Evolutionary conservation across 2,888 invertebrate genomes (phyloP).

Genomic region (Anticlea derivata): DNA sequence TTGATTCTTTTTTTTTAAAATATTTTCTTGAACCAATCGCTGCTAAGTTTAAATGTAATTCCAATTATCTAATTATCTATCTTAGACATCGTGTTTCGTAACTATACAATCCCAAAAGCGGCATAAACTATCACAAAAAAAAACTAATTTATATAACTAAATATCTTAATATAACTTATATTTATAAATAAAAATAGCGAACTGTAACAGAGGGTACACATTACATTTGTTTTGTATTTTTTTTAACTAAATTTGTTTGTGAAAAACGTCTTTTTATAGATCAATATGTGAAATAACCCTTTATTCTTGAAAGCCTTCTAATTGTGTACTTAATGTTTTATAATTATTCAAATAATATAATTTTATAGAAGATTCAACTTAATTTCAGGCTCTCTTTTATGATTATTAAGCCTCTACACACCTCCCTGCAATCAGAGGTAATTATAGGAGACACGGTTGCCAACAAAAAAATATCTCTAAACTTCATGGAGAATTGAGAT

Average conservation of each 20-base stretch:
- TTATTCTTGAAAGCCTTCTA: slow-evolving; percentile 27
- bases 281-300: slow-evolving; percentile 36
- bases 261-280: slow-evolving; percentile 33
- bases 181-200: slow-evolving; percentile 4
- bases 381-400: slow-evolving; percentile 38
- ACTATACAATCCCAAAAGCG: no score
- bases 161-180: slow-evolving; percentile 9
- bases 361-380: slow-evolving; percentile 24
- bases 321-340: slow-evolving; percentile 42
- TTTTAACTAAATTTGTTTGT: slow-evolving; percentile 42
- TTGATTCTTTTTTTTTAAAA: not conserved
- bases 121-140: no score
- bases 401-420: no score
- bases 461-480: no score
- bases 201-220: slow-evolving; percentile 29
- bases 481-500: no score
- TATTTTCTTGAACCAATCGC: not conserved
- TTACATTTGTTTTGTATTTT: slow-evolving; percentile 38
- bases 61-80: slow-evolving; percentile 8
- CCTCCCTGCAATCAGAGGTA: no score
- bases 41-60: slow-evolving; percentile 9
- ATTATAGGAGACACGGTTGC: no score
- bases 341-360: slow-evolving; percentile 23
- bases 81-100: no score
- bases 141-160: no score